Base-by-base conservation (phyloP, 2,113 vertebrate genomes). In the Hemicordylus capensis region DNA sequence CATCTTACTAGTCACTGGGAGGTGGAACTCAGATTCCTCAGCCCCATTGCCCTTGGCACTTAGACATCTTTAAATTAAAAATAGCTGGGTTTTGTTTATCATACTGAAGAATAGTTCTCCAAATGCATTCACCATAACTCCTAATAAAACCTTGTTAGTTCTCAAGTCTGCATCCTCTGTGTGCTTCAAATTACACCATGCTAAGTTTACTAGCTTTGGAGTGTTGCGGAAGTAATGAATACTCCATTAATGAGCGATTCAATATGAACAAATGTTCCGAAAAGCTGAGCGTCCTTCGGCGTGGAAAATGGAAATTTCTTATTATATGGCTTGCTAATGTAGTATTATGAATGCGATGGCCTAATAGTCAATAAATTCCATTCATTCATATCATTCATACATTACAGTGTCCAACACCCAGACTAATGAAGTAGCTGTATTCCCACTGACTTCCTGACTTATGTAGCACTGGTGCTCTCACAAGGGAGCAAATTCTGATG, bases 71-170 rank as follows among this genome's bases (percentile, higher is more conserved):
- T 69, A 76, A 87, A 76, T 82, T 81, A 69, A 44, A 76, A 76
- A 34, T 82, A 76, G 51, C 70, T 81, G 48, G 59, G 46, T 31
- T 80, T 81, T 76, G 73, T 81, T 87, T 81, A 75, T 81, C 61
- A 44, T 75, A 59, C 31, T 81, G 61, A 46, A 87, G 79, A 81
- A 76, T 67, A n/a, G 64, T 67, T 59, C 56, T 56, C 54, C 72
- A 76, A 58, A 81, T 76, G 34, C 15, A 61, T 80, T 81, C 31
- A 26, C 72, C 61, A 81, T 67, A 46, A 48, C 48, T 79, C 56
- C 51, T 48, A 81, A 81, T 75, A 58, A 82, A 76, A 67, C 15
- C n/a, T 46, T 82, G 67, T 76, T 76, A 76, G 31, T 81, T 42
- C 64, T 37, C 31, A 61, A 59, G 42, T 64, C 4, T 87, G 64